A percentile compares a stretch with the other conserved stretches of the same genome.
Evolutionary conservation across 2,888 invertebrate genomes (phyloP).

Genomic region (Hyposoter dolosus): DNA sequence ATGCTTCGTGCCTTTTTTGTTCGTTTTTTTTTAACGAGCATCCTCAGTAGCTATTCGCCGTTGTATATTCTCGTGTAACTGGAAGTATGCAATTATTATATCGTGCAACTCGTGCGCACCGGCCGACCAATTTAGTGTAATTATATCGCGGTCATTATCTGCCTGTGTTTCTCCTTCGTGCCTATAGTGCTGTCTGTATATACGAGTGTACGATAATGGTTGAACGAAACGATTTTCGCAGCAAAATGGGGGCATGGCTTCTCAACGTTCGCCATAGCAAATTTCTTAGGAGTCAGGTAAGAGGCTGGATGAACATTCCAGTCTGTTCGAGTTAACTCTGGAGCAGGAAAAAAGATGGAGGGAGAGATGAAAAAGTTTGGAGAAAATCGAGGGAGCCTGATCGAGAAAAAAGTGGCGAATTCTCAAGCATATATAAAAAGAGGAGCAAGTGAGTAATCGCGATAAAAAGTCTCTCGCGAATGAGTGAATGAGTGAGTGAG

Average conservation of each 20-base stretch:
- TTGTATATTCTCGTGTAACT: slow-evolving; percentile 66
- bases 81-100: slow-evolving; percentile 73
- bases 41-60: slow-evolving; percentile 57
- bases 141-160: slow-evolving; percentile 78
- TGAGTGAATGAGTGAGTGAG: slow-evolving; percentile 51
- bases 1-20: slow-evolving; percentile 29
- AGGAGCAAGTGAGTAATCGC: slow-evolving; percentile 63
- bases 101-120: slow-evolving; percentile 65
- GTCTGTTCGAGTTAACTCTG: slow-evolving; percentile 19
- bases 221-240: slow-evolving; percentile 59
- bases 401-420: slow-evolving; percentile 30
- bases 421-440: slow-evolving; percentile 20
- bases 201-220: slow-evolving; percentile 14
- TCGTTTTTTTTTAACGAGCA: slow-evolving; percentile 50
- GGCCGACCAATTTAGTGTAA: slow-evolving; percentile 77
- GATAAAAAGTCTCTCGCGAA: slow-evolving; percentile 57
- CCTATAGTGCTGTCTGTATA: slow-evolving; percentile 36
- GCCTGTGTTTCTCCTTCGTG: slow-evolving; percentile 68
- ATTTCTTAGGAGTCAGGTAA: slow-evolving; percentile 59
- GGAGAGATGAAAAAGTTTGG: slow-evolving; percentile 14
- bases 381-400: slow-evolving; percentile 22
- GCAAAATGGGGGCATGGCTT: slow-evolving; percentile 55
- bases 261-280: slow-evolving; percentile 59
- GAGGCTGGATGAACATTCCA: slow-evolving; percentile 56
- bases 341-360: background rate